Evolutionary conservation across 1,140 invertebrate species (phyloP).

Genomic region (Limonius californicus): DNA sequence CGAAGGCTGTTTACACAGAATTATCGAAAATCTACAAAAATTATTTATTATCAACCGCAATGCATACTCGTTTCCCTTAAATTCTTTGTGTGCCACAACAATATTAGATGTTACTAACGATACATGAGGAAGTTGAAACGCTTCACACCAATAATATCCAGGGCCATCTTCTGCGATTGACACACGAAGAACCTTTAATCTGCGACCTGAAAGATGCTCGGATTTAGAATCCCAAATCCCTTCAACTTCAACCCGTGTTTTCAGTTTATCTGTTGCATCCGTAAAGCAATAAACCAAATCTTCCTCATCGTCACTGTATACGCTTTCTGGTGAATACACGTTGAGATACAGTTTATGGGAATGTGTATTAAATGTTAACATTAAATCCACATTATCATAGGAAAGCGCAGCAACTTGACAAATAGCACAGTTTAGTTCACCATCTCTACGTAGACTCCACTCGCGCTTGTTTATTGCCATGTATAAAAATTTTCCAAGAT

Average conservation of each 20-base stretch:
- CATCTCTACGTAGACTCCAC: not conserved
- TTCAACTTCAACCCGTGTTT: conserved; percentile 31
- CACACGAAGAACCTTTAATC: conserved; percentile 40
- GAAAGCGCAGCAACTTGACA: not conserved
- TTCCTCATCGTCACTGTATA: conserved; percentile 19
- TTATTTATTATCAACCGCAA: conserved; percentile 30
- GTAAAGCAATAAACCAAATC: conserved; percentile 30
- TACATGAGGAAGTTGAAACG: conserved; percentile 32
- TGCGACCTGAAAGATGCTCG: conserved; percentile 16
- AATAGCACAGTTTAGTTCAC: not conserved
- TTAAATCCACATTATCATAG: conserved; percentile 10
- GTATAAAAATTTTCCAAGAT: not conserved
- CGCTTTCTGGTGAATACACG: conserved; percentile 32
- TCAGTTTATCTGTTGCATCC: conserved; percentile 26
- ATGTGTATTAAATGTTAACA: conserved; percentile 27
- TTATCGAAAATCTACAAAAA: conserved; percentile 20
- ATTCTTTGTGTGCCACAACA: conserved; percentile 37
- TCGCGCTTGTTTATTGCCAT: not conserved
- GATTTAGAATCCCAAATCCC: conserved; percentile 15
- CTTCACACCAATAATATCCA: conserved; percentile 51
- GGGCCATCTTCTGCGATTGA: conserved; percentile 39
- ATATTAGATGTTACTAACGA: conserved; percentile 30
- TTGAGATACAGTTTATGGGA: conserved; percentile 26
- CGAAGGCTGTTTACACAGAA: not conserved
- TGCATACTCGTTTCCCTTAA: conserved; percentile 42